Evolutionary conservation across 2,888 invertebrate genomes (phyloP), one percentile per base, ranked within the genome.

Genomic region (Papilio protenor): DNA sequence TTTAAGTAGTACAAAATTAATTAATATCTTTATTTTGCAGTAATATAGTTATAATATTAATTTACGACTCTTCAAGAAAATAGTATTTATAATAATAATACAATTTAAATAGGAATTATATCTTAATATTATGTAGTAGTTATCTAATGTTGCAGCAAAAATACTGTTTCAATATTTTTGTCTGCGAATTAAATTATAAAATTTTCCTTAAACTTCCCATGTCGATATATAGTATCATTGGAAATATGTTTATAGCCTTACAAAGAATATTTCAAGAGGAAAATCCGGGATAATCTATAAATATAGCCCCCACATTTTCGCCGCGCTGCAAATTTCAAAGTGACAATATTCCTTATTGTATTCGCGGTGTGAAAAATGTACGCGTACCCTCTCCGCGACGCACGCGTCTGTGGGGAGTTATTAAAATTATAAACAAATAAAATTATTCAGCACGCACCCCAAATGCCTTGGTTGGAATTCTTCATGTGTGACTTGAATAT

Each of bases 361-460:
- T 83, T 84, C 83, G 84, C 82, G 85, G 85, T 84, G 89, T 90
- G 92, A 92, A 92, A 93, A 94, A 94, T 93, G 89, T 91, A 91
- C 90, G 89, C 91, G 88, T 90, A 88, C 92, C 91, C 92, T 87
- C 81, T 82, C 76, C 79, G 84, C 84, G 86, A 89, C 87, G 88
- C 88, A 88, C 85, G 87, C 80, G 85, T 87, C 84, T 84, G 85
- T 84, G 83, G 91, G 92, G 92, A 89, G 92, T 92, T 94, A 94
- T 94, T 94, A 94, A 93, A 94, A 93, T 94, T 93, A 93, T 92
- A 93, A 93, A 94, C 93, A 94, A 93, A 94, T 94, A 94, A 92
- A 92, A 93, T 92, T 93, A 93, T 93, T 92, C 93, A 87, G 85
- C 82, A 85, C 87, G 85, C 88, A 88, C 91, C 90, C 90, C 72